Evolutionary conservation across 2,113 vertebrate species (phyloP).

Genomic region (Xiphorhynchus elegans): DNA sequence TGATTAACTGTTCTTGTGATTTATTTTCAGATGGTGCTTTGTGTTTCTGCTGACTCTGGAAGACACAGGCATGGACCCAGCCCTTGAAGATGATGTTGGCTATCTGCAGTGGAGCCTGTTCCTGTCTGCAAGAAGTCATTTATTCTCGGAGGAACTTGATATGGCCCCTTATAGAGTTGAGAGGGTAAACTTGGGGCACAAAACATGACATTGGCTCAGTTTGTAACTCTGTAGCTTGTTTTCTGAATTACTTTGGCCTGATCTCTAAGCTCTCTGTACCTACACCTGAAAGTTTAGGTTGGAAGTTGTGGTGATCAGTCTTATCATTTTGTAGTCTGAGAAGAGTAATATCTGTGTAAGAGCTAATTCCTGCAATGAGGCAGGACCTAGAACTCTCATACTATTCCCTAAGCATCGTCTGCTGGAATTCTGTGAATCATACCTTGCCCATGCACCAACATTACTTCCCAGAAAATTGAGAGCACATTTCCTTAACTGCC

Average conservation of each 20-base stretch:
- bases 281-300: not conserved
- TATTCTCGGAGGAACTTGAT: not conserved
- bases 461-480: not conserved
- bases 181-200: not conserved
- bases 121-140: accelerated
- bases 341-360: not conserved
- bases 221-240: not conserved
- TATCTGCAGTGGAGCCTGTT: not conserved
- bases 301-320: not conserved
- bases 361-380: not conserved
- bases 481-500: not conserved
- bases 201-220: not conserved
- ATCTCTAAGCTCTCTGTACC: not conserved
- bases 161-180: not conserved
- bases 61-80: not conserved
- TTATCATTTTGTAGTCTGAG: not conserved
- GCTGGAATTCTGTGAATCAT: not conserved
- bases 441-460: not conserved
- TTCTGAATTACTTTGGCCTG: not conserved
- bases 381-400: not conserved
- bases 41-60: not conserved
- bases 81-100: not conserved
- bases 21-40: not conserved
- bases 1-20: not conserved
- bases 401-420: not conserved